Conservation (phyloP, 2,113 vertebrate genomes). For the Lepus americanus region DNA sequence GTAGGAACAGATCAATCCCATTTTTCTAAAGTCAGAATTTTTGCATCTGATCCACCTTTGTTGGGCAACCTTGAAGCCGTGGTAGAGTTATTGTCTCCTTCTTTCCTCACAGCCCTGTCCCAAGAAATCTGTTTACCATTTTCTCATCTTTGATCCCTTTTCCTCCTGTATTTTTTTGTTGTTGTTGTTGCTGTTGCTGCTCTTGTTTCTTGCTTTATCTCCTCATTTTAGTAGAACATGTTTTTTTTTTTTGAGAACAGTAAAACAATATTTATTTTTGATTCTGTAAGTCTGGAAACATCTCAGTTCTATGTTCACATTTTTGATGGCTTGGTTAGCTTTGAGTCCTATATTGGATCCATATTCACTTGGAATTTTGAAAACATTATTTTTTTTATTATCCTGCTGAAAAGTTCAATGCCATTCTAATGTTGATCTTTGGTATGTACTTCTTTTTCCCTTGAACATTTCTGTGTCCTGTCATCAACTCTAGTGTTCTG, state of each 20-base stretch:
- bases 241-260: not conserved
- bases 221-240: not conserved
- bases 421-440: not conserved
- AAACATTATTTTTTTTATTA: not conserved
- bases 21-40: not conserved
- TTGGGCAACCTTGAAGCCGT: too few relatives aligned
- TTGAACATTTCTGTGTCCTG: not conserved
- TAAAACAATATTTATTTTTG: not conserved
- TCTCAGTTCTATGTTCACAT: not conserved
- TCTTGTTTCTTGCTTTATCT: not conserved
- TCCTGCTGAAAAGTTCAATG: not conserved
- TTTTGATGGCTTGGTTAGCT: not conserved
- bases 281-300: not conserved
- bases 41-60: not conserved
- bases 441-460: not conserved
- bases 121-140: not conserved
- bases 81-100: not conserved
- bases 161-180: not conserved
- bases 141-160: not conserved
- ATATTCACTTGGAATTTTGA: not conserved
- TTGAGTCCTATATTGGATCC: not conserved
- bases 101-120: not conserved
- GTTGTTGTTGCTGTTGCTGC: too few relatives aligned
- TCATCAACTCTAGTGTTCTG: not conserved
- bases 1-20: not conserved